Evolutionary conservation across 2,113 vertebrate species (phyloP).

Genomic region (Coracopsis vasa): DNA sequence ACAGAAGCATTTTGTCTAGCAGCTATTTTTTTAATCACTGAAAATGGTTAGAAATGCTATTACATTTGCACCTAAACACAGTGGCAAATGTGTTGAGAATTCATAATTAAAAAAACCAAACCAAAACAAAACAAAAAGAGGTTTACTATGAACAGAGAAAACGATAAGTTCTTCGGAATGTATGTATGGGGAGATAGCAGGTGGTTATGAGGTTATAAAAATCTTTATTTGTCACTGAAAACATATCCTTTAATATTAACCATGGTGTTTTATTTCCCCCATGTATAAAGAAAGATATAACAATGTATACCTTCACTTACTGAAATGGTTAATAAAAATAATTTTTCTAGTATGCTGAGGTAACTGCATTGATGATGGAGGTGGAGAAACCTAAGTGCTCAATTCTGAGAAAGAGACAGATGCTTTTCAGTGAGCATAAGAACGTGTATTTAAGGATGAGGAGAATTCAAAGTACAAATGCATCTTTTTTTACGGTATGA

Average conservation of each 20-base stretch:
- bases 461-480: not conserved
- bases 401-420: not conserved
- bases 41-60: not conserved
- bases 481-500: not conserved
- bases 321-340: not conserved
- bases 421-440: not conserved
- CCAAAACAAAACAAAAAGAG: not conserved
- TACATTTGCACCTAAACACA: not conserved
- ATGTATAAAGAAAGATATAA: not conserved
- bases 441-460: not conserved
- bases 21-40: not conserved
- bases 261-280: not conserved
- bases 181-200: not conserved
- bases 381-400: not conserved
- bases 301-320: not conserved
- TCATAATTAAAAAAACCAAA: not conserved
- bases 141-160: not conserved
- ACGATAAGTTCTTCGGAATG: not conserved
- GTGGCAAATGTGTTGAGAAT: not conserved
- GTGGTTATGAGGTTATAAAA: not conserved
- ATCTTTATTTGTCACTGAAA: not conserved
- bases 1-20: not conserved
- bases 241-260: not conserved
- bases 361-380: not conserved
- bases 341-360: not conserved